These are phyloP conservation scores for Eurystomus glaucurus DNA, from an alignment of 2,797 vertebrate genomes.

Conservation along the genomic window DNA sequence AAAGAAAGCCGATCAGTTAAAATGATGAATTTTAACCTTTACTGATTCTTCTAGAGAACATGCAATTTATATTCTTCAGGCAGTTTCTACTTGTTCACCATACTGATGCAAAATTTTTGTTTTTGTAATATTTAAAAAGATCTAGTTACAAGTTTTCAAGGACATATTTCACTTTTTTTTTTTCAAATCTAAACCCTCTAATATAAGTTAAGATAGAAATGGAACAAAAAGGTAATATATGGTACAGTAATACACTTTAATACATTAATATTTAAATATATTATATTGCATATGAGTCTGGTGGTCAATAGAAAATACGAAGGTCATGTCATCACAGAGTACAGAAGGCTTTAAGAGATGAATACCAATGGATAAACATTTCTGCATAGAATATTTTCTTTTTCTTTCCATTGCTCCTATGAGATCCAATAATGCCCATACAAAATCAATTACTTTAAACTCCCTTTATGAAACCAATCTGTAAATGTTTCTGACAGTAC, in stretches of 20 bases:
- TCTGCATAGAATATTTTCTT: constrained; percentile 1
- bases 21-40: constrained; percentile 91
- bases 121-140: constrained; percentile 84
- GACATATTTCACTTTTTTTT: constrained; percentile 65
- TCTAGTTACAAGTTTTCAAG: constrained; percentile 80
- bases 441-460: constrained; percentile 33
- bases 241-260: constrained; percentile 54
- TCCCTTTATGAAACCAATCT: constrained; percentile 22
- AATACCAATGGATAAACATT: constrained; percentile 69
- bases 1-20: constrained; percentile 86
- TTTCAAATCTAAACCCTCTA: constrained; percentile 42
- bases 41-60: constrained; percentile 84
- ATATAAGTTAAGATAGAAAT: constrained; percentile 47
- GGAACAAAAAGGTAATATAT: constrained; percentile 39
- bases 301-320: constrained; percentile 74
- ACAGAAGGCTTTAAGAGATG: constrained; percentile 34
- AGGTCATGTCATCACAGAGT: constrained; percentile 68
- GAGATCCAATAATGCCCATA: constrained; percentile 1
- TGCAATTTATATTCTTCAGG: constrained; percentile 87
- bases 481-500: neutral
- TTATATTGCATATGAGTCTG: constrained; percentile 53
- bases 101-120: constrained; percentile 86
- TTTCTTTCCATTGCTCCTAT: neutral
- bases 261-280: constrained; percentile 73
- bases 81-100: constrained; percentile 80